These are phyloP conservation scores for Phortica magna DNA, from an alignment of 2,888 invertebrate species.

Conservation along the genomic window DNA sequence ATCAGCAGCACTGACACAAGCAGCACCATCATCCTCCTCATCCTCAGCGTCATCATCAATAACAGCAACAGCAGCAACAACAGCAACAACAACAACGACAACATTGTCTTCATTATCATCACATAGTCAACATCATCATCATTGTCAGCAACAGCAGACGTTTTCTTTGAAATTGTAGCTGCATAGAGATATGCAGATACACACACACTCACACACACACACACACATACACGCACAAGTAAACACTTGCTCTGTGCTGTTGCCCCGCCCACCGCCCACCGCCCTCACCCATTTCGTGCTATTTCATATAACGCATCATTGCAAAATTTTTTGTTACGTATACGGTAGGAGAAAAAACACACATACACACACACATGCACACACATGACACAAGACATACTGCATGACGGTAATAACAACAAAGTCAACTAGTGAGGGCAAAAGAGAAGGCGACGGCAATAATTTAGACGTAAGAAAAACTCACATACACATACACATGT, in stretches of 20 bases:
- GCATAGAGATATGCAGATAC: not conserved
- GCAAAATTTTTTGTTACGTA: not conserved
- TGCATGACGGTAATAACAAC: too few relatives aligned
- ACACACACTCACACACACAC: not conserved
- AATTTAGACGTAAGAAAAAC: too few relatives aligned
- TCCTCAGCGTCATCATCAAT: not conserved
- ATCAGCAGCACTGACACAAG: not conserved
- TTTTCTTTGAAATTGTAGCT: slow-evolving; percentile 7
- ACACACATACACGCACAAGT: not conserved
- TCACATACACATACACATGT: too few relatives aligned
- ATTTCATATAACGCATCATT: not conserved
- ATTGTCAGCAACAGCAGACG: not conserved
- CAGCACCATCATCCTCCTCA: not conserved
- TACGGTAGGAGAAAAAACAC: not conserved
- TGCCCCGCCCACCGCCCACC: not conserved
- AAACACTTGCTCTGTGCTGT: not conserved
- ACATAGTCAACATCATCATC: not conserved
- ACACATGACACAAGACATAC: too few relatives aligned
- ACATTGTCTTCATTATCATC: too few relatives aligned
- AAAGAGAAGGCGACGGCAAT: too few relatives aligned
- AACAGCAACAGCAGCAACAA: too few relatives aligned
- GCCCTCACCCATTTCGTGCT: not conserved
- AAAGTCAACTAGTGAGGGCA: too few relatives aligned
- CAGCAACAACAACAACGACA: too few relatives aligned
- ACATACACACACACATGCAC: too few relatives aligned